phyloP scores from a whole-genome alignment of 2,797 vertebrate genomes.

The Percopsis omiscomaycus region DNA sequence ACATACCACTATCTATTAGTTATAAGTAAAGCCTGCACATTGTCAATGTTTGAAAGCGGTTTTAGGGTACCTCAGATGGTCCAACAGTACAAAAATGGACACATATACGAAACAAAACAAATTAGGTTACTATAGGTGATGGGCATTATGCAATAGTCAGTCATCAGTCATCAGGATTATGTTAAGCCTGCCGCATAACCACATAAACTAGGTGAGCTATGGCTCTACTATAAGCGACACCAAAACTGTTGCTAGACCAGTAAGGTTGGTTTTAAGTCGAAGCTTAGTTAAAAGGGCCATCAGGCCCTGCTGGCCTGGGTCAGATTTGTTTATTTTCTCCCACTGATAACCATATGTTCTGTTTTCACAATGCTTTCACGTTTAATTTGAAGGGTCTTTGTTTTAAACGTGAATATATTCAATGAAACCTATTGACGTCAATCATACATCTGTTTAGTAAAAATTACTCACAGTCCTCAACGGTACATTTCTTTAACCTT shows the following conservation, averaged over 20 bases:
- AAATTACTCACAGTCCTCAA: too few relatives aligned
- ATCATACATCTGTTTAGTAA: too few relatives aligned
- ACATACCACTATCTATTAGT: conserved; percentile 7
- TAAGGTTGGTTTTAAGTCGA: conserved; percentile 18
- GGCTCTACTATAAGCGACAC: not conserved
- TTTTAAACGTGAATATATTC: conserved; percentile 3
- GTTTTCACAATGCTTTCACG: conserved; percentile 24
- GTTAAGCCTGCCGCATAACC: conserved; percentile 15
- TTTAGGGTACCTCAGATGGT: not conserved
- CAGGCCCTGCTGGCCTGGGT: conserved; percentile 27
- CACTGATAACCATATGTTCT: conserved; percentile 37
- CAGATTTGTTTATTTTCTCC: conserved; percentile 19
- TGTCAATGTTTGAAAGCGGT: not conserved
- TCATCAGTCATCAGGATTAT: conserved; percentile 9
- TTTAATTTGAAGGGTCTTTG: conserved; percentile 16
- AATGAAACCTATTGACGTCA: too few relatives aligned
- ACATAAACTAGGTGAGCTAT: conserved; percentile 18
- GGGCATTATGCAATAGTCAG: conserved; percentile 23
- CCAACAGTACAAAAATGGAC: not conserved
- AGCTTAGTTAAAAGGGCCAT: conserved; percentile 14
- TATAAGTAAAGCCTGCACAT: conserved; percentile 23
- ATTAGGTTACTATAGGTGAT: conserved; percentile 10
- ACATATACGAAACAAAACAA: not conserved
- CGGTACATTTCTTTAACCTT: too few relatives aligned
- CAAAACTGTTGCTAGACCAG: conserved; percentile 19